Evolutionary conservation across 2,113 vertebrate genomes (phyloP).

Genomic region (Nothobranchius kuhntae): DNA sequence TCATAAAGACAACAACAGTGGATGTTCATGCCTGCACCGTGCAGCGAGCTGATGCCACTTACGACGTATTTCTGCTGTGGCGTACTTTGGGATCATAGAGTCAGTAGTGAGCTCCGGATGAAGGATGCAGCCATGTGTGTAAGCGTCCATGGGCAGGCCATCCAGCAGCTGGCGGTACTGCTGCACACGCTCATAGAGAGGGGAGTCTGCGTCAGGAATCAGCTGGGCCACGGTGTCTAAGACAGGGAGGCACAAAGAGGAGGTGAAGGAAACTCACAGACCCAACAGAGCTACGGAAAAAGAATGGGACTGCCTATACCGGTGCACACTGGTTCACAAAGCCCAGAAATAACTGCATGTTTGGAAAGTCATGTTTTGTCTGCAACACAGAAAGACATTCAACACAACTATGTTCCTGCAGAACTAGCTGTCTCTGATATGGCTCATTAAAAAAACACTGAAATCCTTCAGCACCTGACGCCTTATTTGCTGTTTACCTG

Average conservation of each 20-base stretch:
- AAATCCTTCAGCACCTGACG: too few species aligned
- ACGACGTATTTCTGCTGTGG: constrained; percentile 99
- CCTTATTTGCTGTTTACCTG: too few species aligned
- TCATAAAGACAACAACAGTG: too few species aligned
- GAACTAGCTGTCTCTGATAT: too few species aligned
- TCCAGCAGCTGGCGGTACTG: constrained; percentile 96
- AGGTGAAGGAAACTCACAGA: constrained; percentile 8
- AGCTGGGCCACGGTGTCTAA: constrained; percentile 89
- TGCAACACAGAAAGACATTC: too few species aligned
- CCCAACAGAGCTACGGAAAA: too few species aligned
- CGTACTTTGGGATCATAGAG: constrained; percentile 99
- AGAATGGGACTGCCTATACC: too few species aligned
- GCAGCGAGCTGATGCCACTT: constrained; percentile 80
- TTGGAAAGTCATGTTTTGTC: too few species aligned
- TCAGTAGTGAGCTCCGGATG: constrained; percentile 98
- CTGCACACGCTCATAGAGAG: constrained; percentile 86
- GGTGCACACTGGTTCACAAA: too few species aligned
- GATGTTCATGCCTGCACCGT: background rate
- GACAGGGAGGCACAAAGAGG: background rate
- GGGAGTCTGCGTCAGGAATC: constrained; percentile 87
- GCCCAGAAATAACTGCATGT: too few species aligned
- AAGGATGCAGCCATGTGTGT: constrained; percentile 98
- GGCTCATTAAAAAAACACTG: too few species aligned
- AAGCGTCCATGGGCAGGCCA: constrained; percentile 96
- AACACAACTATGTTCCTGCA: too few species aligned